These are phyloP conservation scores for Philopotamus ludificatus DNA, from an alignment of 1,140 invertebrate species.

Conservation along the genomic window DNA sequence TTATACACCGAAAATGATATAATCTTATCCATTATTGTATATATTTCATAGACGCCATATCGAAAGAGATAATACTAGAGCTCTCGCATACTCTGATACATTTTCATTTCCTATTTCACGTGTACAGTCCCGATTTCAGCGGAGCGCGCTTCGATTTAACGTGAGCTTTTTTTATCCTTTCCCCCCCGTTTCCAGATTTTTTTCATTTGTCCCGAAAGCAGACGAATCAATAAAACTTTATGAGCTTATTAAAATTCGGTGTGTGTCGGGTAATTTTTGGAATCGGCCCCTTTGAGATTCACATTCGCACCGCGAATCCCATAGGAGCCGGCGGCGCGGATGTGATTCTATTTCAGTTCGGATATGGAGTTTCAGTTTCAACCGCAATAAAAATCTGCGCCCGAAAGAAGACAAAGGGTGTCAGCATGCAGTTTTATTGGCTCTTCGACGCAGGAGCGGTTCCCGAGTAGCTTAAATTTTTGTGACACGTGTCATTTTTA, in stretches of 20 bases:
- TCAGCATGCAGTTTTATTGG: not conserved
- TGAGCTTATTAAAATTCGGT: constrained; percentile 1
- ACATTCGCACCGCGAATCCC: not conserved
- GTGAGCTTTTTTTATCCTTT: no score
- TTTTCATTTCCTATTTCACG: not conserved
- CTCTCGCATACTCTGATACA: not conserved
- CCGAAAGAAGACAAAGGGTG: not conserved
- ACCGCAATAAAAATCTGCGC: not conserved
- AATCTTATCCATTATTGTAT: no score
- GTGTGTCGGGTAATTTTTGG: not conserved
- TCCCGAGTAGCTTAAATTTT: not conserved
- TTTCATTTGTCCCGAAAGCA: not conserved
- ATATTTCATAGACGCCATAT: no score
- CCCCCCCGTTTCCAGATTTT: not conserved
- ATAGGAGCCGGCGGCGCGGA: not conserved
- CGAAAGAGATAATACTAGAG: no score
- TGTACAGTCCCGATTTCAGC: not conserved
- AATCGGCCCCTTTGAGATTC: not conserved
- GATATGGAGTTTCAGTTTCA: not conserved
- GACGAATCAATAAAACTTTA: constrained; percentile 12
- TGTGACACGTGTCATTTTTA: not conserved
- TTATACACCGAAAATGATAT: no score
- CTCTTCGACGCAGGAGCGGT: not conserved
- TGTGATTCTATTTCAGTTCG: not conserved
- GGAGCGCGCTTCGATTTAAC: not conserved